These are phyloP conservation scores for Spea multiplicata DNA, from an alignment of 2,113 vertebrate genomes.

Conservation along the genomic window DNA sequence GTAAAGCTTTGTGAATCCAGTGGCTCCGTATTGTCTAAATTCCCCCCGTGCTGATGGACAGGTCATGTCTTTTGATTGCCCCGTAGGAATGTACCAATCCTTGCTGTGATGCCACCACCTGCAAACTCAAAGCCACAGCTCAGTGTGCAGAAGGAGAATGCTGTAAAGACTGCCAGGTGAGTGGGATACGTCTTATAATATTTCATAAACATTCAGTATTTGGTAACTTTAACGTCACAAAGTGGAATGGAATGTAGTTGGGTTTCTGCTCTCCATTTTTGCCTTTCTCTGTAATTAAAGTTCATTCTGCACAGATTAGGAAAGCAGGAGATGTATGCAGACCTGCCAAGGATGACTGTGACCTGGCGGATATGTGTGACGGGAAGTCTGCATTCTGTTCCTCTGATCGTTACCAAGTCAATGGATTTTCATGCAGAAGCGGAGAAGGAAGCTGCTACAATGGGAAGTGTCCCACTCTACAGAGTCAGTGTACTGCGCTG, in stretches of 20 bases:
- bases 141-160: constrained; percentile 79
- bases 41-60: not conserved
- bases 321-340: constrained; percentile 68
- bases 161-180: constrained; percentile 82
- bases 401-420: constrained; percentile 72
- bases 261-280: too few relatives aligned
- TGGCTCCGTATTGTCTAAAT: not conserved
- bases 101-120: constrained; percentile 88
- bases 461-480: constrained; percentile 76
- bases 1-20: too few relatives aligned
- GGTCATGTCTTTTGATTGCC: not conserved
- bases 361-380: constrained; percentile 82
- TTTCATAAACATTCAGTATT: too few relatives aligned
- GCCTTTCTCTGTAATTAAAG: too few relatives aligned
- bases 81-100: constrained; percentile 76
- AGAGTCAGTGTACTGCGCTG: constrained; percentile 70
- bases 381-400: constrained; percentile 72
- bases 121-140: constrained; percentile 71
- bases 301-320: constrained; percentile 62
- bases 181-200: not conserved
- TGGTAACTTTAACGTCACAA: too few relatives aligned
- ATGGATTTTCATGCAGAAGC: constrained; percentile 72
- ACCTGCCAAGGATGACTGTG: constrained; percentile 71
- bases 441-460: constrained; percentile 76
- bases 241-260: too few relatives aligned